Evolutionary conservation across 2,797 vertebrate genomes (phyloP), one percentile per base, ranked within the genome.

Genomic region (Lacerta agilis): DNA sequence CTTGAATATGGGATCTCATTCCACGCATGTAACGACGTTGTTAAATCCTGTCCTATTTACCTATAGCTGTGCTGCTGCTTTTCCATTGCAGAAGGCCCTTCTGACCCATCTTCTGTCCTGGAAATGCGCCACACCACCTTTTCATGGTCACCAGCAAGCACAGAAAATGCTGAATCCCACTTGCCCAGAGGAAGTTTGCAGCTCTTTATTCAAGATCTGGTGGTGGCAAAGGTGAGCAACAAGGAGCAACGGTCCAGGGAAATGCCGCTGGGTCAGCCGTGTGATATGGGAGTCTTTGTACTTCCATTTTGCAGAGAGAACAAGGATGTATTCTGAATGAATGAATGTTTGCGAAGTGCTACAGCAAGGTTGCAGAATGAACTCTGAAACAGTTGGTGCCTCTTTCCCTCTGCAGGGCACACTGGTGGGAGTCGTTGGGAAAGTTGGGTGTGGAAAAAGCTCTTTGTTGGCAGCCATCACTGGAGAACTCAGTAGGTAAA

Each of bases 381-480:
- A 8, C 2, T 3, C 78, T 25, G 85, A 0, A 17, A 25, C 84
- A 92, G 5, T 18, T 86, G 38, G 27, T 88, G 90, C 88, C 94
- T 29, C 2, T 95, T 96, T 86, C 36, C 8, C 25, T 93, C 86
- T 88, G 72, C 95, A 99, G 99, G 98, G 98, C 25, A 95, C 96
- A 67, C 95, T 99, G 86, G 97, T 99, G 0, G 99, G 97, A 0
- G 96, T 99, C 86, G 97, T 99, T 91, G 99, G 99, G 23, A 99
- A 98, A 90, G 98, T 99, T 0, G 99, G 99, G 91, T 98, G 98
- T 92, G 99, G 99, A 61, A 99, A 99, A 96, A 99, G 98, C 76
- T 98, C 98, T 9, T 94, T 99, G 61, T 94, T 99, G 93, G 97
- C 98, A 6, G 98, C 98, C 36, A 96, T 99, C 71, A 96, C 97